Base-by-base conservation (phyloP, 1,140 invertebrate genomes). In the Contarinia nasturtii region DNA sequence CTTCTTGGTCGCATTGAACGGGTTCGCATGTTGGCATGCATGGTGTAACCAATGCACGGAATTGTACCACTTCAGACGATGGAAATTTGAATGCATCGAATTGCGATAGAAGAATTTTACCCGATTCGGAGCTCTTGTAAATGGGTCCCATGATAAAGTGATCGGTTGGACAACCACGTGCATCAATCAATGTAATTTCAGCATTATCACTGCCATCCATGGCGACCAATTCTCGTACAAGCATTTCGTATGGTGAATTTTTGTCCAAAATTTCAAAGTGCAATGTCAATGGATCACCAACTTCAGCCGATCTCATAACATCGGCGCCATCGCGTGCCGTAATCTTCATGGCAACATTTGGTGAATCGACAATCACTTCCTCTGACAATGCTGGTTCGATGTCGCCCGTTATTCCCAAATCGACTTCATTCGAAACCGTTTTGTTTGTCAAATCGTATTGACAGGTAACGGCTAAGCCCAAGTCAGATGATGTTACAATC, bases 51-150 rank as follows among this genome's bases (percentile, higher is more conserved):
- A 93, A 59, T 1, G 89, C 90, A 44, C 88, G 76, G 76, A 94
- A 94, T 65, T 94, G 88, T 0, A 94, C 90, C 11, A 92, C 79
- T 61, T 92, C 88, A 0, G 87, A 91, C 14, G 87, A 88, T 1
- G 90, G 89, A 70, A 94, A 94, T 63, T 93, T 92, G 75, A 94
- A 94, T 10, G 90, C 90, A 60, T 94, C 89, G 65, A 94, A 93
- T 60, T 88, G 82, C 7, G 87, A 88, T n/a, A 89, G 64, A 7
- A 94, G 68, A 45, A 86, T 79, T 75, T 86, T 86, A 60, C 79
- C 79, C 19, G 77, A 76, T 48, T 73, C 67, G 18, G 74, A 67
- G 12, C 84, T 81, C 65, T 89, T 86, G 62, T 82, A 82, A 33
- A 89, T 71, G 7, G 84, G 81, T 54, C 85, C 85, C 86, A 92